A percentile compares a stretch with the other conserved stretches of the same genome.
Evolutionary conservation across 1,140 invertebrate species (phyloP).

Genomic region (Pseudomyrmex cubaensis): DNA sequence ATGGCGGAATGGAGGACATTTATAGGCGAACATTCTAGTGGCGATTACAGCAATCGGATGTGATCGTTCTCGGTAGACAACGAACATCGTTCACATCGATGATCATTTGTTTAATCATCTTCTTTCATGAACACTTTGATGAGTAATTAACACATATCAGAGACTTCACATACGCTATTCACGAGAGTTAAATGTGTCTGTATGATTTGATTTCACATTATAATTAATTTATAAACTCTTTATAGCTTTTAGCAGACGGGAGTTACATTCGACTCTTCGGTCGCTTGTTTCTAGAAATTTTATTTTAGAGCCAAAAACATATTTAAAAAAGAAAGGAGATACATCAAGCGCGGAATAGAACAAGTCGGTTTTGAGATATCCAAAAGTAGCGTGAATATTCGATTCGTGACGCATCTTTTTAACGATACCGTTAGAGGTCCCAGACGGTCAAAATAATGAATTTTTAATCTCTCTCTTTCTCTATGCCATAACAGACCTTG

Average conservation of each 20-base stretch:
- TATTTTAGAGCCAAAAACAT: too few species aligned
- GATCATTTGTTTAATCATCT: too few species aligned
- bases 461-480: slow-evolving; percentile 19
- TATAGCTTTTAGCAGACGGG: neutral
- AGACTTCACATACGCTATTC: too few species aligned
- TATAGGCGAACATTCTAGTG: slow-evolving; percentile 36
- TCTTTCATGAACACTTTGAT: too few species aligned
- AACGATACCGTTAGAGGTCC: slow-evolving; percentile 67
- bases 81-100: too few species aligned
- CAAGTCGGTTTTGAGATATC: slow-evolving; percentile 22
- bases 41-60: neutral
- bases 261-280: neutral
- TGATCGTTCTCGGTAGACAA: neutral
- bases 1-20: slow-evolving; percentile 59
- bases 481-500: neutral
- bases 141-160: too few species aligned
- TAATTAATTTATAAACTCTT: slow-evolving; percentile 2
- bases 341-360: neutral
- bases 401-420: slow-evolving; percentile 36
- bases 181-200: too few species aligned
- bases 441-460: slow-evolving; percentile 62
- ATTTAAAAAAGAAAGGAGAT: too few species aligned
- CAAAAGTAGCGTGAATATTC: slow-evolving; percentile 50
- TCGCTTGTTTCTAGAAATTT: neutral
- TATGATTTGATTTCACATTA: neutral